Conservation (phyloP, 2,888 invertebrate genomes). For the Clepsis dumicolana region DNA sequence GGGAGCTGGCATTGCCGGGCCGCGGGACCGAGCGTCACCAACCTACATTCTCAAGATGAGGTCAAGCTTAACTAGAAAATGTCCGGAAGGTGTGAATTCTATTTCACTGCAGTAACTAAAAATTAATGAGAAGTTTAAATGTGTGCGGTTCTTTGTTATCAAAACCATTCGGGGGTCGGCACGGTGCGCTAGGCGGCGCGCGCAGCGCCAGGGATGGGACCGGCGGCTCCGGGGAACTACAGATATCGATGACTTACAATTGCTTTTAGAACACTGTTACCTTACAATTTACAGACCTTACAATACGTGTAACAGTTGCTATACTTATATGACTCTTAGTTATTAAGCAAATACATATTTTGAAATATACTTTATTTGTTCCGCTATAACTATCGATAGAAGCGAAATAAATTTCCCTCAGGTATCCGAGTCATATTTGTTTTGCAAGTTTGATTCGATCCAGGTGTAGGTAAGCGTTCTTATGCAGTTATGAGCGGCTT, state of each 20-base stretch:
- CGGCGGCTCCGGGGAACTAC: constrained; percentile 5
- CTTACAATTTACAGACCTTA: background rate
- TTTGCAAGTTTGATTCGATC: constrained; percentile 2
- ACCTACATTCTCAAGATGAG: constrained; percentile 16
- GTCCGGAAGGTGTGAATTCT: constrained; percentile 46
- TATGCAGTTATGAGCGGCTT: constrained; percentile 15
- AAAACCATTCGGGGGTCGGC: constrained; percentile 48
- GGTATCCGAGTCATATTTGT: background rate
- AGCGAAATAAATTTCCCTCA: background rate
- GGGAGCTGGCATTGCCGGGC: background rate
- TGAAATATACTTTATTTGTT: background rate
- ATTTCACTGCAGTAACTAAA: constrained; percentile 51
- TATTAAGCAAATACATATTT: background rate
- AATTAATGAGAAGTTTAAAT: constrained; percentile 53
- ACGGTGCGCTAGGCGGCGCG: constrained; percentile 50
- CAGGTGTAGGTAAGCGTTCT: background rate
- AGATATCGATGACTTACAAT: constrained; percentile 29
- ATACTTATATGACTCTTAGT: background rate
- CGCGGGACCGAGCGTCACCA: background rate
- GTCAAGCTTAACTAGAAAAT: constrained; percentile 21
- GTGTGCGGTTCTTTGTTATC: constrained; percentile 52
- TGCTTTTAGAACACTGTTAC: background rate
- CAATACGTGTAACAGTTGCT: background rate
- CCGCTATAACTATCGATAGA: background rate
- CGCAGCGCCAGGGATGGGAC: constrained; percentile 45